phyloP scores from a whole-genome alignment of 2,797 vertebrate genomes.

The Alca torda region DNA sequence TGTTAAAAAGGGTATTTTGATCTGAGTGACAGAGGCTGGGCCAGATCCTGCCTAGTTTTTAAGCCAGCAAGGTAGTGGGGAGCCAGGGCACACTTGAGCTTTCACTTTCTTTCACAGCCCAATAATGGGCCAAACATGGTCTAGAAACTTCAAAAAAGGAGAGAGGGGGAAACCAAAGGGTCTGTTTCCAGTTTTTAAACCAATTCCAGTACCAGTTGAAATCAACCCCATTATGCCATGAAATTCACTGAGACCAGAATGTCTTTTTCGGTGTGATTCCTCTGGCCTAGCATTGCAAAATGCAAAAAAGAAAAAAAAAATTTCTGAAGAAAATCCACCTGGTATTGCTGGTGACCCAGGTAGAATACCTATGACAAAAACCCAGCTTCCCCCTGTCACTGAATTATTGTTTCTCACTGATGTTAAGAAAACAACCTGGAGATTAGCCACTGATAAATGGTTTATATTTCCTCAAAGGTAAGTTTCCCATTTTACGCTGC shows the following conservation, averaged over 20 bases:
- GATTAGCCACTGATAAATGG: conserved; percentile 45
- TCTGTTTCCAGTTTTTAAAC: not conserved
- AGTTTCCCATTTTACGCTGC: not conserved
- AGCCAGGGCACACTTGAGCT: not conserved
- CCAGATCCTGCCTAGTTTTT: not conserved
- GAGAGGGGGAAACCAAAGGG: not conserved
- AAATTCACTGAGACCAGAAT: not conserved
- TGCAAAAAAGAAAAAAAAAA: not conserved
- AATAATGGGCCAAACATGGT: not conserved
- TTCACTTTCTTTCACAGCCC: not conserved
- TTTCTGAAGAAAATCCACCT: not conserved
- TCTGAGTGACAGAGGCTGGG: not conserved
- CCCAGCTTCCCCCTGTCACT: not conserved
- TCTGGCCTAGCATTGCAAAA: not conserved
- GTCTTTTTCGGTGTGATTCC: not conserved
- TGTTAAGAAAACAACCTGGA: conserved; percentile 6
- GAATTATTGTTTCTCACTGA: conserved; percentile 2
- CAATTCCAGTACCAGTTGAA: not conserved
- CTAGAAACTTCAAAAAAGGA: not conserved
- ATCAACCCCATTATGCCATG: not conserved
- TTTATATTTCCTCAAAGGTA: conserved; percentile 32
- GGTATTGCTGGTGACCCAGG: not conserved
- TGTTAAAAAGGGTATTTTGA: not conserved
- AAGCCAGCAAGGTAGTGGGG: not conserved
- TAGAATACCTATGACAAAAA: not conserved